Evolutionary conservation across 2,797 vertebrate genomes (phyloP).

Genomic region (Dryobates pubescens): DNA sequence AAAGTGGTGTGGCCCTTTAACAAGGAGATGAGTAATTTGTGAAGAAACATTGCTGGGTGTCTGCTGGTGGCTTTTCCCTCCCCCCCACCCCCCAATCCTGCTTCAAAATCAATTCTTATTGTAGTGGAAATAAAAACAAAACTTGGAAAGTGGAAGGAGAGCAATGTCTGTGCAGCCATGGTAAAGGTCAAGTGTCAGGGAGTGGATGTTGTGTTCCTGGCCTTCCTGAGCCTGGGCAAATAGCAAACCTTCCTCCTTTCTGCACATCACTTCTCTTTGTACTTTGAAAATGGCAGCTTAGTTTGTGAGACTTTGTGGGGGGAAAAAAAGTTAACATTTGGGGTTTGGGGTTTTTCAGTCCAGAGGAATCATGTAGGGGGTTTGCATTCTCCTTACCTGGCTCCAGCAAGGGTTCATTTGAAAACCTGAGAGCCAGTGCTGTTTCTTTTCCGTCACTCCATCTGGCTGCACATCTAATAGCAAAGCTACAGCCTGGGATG

Average conservation of each 20-base stretch:
- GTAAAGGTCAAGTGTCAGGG: background rate
- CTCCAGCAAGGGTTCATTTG: conserved; percentile 1
- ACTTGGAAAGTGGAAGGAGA: background rate
- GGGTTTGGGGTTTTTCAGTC: background rate
- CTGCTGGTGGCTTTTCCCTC: background rate
- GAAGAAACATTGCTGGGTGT: background rate
- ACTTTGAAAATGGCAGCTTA: background rate
- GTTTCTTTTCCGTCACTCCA: background rate
- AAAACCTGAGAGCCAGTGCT: background rate
- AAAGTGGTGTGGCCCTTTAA: background rate
- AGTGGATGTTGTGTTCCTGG: background rate
- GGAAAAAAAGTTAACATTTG: background rate
- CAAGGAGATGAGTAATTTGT: background rate
- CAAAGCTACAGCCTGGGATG: conserved; percentile 15
- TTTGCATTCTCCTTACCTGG: background rate
- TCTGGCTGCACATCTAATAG: background rate
- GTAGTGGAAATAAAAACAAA: background rate
- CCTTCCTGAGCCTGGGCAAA: background rate
- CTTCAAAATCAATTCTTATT: background rate
- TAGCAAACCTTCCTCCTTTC: background rate
- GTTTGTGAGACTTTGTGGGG: background rate
- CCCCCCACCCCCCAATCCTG: background rate
- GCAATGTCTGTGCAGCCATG: background rate
- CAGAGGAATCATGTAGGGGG: background rate
- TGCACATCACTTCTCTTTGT: background rate